A percentile compares a stretch with the other conserved stretches of the same genome.
phyloP scores from a whole-genome alignment of 2,797 vertebrate species.

The Poecilia picta region DNA sequence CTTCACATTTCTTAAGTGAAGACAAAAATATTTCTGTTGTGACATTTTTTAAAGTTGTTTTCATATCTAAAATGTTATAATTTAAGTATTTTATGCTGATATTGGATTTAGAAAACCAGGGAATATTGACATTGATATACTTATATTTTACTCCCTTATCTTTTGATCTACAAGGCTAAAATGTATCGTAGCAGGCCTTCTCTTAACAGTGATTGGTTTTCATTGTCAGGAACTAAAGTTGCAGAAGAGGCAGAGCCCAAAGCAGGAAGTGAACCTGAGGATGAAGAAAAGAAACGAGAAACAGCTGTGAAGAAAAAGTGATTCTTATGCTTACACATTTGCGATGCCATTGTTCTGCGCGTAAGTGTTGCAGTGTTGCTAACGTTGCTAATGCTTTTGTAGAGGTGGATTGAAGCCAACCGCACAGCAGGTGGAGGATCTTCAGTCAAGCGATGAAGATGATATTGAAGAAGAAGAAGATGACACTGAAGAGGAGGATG shows the following conservation, averaged over 20 bases:
- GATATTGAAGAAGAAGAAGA: constrained; percentile 42
- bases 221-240: constrained; percentile 38
- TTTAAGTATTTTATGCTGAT: not conserved
- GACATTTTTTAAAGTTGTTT: not conserved
- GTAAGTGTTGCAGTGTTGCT: not conserved
- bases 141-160: not conserved
- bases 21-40: not conserved
- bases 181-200: not conserved
- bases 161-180: not conserved
- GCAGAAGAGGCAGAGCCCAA: constrained; percentile 13
- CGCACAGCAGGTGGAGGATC: constrained; percentile 25
- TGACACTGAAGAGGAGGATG: not conserved
- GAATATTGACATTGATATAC: not conserved
- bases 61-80: not conserved
- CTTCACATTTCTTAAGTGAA: not conserved
- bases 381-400: not conserved
- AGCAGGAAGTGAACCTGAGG: constrained; percentile 41
- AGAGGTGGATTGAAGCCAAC: constrained; percentile 46
- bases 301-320: constrained; percentile 46
- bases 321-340: not conserved
- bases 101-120: not conserved
- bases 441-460: constrained; percentile 47
- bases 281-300: constrained; percentile 32
- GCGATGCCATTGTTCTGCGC: not conserved
- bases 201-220: constrained; percentile 10